Evolutionary conservation across 23 tunicate species (phyloP).

Genomic region (Oikopleura dioica): DNA sequence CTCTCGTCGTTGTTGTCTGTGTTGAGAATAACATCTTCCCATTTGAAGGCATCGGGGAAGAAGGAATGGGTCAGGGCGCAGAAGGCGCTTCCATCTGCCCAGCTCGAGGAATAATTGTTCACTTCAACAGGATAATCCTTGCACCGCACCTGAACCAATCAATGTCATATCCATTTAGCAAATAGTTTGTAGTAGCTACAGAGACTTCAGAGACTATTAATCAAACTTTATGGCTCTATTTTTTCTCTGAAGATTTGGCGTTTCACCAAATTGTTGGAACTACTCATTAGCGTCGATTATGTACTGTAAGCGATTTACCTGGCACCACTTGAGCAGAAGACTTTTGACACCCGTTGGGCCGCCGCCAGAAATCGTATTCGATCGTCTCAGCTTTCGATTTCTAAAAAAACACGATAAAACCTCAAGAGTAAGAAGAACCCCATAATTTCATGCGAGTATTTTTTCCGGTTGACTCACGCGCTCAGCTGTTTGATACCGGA

Average conservation of each 20-base stretch:
- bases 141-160: not conserved
- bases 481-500: too few species aligned
- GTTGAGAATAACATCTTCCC: conserved; percentile 29
- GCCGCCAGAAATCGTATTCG: not conserved
- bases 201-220: not conserved
- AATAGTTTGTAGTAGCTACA: not conserved
- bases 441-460: too few species aligned
- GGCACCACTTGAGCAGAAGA: conserved; percentile 81
- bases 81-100: conserved; percentile 99
- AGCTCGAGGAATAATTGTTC: conserved; percentile 67
- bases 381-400: not conserved
- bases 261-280: too few species aligned
- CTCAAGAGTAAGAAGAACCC: too few species aligned
- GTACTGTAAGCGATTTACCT: conserved; percentile 51
- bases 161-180: not conserved
- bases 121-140: conserved; percentile 59
- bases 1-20: conserved; percentile 16
- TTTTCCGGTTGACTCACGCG: too few species aligned
- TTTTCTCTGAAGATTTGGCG: too few species aligned
- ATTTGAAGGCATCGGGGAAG: conserved; percentile 83
- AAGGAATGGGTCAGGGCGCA: conserved; percentile 89
- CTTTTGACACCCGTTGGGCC: conserved; percentile 27
- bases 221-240: not conserved
- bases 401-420: too few species aligned
- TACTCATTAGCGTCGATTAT: too few species aligned